Percentiles rank a stretch among this genome's conserved stretches.
Conservation (phyloP, 2,113 vertebrate species). For the Tachysurus fulvidraco region DNA sequence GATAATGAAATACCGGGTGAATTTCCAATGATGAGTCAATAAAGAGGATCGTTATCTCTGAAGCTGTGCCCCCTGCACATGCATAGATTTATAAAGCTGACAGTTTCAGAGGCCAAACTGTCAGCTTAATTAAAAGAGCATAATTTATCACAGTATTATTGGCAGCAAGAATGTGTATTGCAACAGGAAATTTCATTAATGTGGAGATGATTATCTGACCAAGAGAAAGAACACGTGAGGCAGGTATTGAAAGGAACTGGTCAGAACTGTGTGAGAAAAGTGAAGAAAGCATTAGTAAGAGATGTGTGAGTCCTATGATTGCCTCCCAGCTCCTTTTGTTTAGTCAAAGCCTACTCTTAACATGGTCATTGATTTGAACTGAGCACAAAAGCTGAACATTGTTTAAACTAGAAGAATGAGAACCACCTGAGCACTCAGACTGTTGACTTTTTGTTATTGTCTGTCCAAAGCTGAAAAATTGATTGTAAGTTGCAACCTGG, state of each 20-base stretch:
- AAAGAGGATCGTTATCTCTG: conserved; percentile 13
- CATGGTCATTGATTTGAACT: background rate
- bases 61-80: background rate
- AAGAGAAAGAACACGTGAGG: background rate
- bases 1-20: background rate
- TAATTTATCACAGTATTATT: background rate
- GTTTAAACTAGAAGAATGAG: conserved; percentile 10
- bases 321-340: conserved; percentile 29
- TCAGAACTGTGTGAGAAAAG: background rate
- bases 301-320: background rate
- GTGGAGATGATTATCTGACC: conserved; percentile 28
- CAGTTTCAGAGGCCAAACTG: background rate
- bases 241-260: background rate
- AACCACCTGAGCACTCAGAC: background rate
- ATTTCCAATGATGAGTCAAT: background rate
- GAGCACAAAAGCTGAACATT: conserved; percentile 19
- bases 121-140: conserved; percentile 23
- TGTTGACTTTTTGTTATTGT: conserved; percentile 8
- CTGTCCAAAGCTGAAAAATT: conserved; percentile 18
- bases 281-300: background rate
- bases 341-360: background rate
- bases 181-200: background rate
- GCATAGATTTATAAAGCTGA: conserved; percentile 13
- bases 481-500: conserved; percentile 30
- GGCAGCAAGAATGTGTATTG: background rate